A percentile compares a stretch with the other conserved stretches of the same genome.
Conservation (phyloP, 2,797 vertebrate genomes). For the Pangasius macronema region DNA sequence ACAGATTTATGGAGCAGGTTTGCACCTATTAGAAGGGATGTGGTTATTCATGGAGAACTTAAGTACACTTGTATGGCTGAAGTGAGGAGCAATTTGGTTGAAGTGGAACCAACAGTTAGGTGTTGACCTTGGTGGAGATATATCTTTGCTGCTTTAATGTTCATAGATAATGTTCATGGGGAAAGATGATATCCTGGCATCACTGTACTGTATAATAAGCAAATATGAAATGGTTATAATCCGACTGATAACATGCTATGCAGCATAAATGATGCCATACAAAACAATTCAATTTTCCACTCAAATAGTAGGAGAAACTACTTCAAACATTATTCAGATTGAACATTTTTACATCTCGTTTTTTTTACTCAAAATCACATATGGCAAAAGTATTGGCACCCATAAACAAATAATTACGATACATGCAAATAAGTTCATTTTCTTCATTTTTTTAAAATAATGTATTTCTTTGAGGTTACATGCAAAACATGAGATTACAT, state of each 20-base stretch:
- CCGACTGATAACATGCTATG: background rate
- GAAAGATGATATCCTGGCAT: background rate
- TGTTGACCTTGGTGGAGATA: background rate
- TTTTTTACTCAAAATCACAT: background rate
- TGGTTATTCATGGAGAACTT: background rate
- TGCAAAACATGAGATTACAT: background rate
- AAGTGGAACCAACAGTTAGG: background rate
- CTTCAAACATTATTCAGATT: background rate
- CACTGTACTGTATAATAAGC: background rate
- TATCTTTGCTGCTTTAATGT: background rate
- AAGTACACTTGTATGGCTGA: background rate
- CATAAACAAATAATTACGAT: background rate
- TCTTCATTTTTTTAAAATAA: background rate
- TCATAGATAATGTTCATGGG: background rate
- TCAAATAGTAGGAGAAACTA: background rate
- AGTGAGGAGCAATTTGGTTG: background rate
- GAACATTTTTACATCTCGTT: background rate
- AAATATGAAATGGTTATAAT: background rate
- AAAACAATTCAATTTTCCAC: background rate
- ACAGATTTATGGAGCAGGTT: conserved; percentile 7
- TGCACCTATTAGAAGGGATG: conserved; percentile 14
- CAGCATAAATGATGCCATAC: background rate
- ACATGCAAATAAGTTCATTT: background rate
- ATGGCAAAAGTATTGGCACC: background rate
- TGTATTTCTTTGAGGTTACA: background rate